Evolutionary conservation across 92 coral and sea anemone genomes (phyloP), one percentile per base, ranked within the genome.

Genomic region (Parazoanthus atlanticus): DNA sequence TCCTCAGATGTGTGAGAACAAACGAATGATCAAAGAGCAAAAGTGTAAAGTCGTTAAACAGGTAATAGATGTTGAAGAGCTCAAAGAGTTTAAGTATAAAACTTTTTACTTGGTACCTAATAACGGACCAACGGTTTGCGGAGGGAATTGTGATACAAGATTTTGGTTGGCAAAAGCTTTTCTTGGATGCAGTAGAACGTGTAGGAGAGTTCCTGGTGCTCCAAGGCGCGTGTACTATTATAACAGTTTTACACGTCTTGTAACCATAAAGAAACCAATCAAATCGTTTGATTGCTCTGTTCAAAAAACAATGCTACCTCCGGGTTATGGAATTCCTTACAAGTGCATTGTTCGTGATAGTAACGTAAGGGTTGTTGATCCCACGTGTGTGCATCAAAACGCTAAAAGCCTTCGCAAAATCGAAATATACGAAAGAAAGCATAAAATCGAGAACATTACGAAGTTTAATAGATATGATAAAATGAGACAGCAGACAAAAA

Each of bases 1-100:
- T 76, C 92, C 92, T 26, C 41, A 34, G 47, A 66, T 85, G 21
- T 90, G 92, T 74, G 72, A 38, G 40, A 73, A 72, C 28, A 26
- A 72, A 49, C 30, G 80, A 1, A 21, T 3, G 0, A 73, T 70
- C 19, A 0, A 66, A 8, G 86, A 83, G 25, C 89, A 88, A 8
- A 38, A 28, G n/a, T 90, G 92, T 58, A 5, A 23, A 1, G 72
- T 69, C 13, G 26, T 38, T 7, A 16, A 34, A 34, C 25, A 28
- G 36, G 9, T 33, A 16, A 33, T 78, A 31, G 40, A 41, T 16
- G 89, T 41, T 3, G 74, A 32, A 12, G 46, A 7, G 1, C 8
- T 85, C 3, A 76, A 32, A 8, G 13, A 32, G 33, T 9, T 31
- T n/a, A 43, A 32, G 33, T 5, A 6, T 3, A 13, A 33, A 49